Evolutionary conservation across 2,888 invertebrate genomes (phyloP), one percentile per base, ranked within the genome.

Genomic region (Aphelenchoides bicaudatus): DNA sequence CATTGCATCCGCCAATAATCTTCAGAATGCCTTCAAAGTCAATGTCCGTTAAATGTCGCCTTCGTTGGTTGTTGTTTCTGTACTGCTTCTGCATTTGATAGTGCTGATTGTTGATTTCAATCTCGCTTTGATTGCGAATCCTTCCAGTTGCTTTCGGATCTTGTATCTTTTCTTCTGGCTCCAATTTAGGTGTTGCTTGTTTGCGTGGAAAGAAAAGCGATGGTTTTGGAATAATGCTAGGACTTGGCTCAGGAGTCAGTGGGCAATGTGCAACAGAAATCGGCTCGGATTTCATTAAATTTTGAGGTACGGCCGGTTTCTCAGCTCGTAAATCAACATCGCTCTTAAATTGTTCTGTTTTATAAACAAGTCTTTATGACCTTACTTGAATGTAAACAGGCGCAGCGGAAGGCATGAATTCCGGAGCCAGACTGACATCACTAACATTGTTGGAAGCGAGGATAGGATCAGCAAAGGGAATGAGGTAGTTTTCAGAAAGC

Each of bases 11-110:
- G 30, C 78, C 78, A 47, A 79, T 78, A 5, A 78, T 64, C 28
- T 75, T 73, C 5, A 78, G 61, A 53, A 78, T n/a, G 62, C 71
- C 78, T 56, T 78, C 78, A 59, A 78, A 78, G 55, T 78, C 78
- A 16, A 78, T 74, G 60, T 78, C 78, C 2, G 78, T 78, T 56
- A 71, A 54, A 13, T 59, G 54, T 19, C 67, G 37, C 8, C 52
- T 34, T 25, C 62, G 56, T 16, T 59, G 43, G 38, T 53, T 25
- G 46, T 63, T 57, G 6, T 61, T 55, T 28, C 66, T 63, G 56
- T 63, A 63, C 34, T 61, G 65, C 28, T 65, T 65, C 34, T 62
- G 62, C 50, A 62, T 63, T 16, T 52, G 50, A 28, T 61, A 61
- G 29, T 46, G 55, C 3, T 54, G 55, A 2, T 37, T 39, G 28